Conservation (phyloP, 2,797 vertebrate species). For the Enteromius argenteus region DNA sequence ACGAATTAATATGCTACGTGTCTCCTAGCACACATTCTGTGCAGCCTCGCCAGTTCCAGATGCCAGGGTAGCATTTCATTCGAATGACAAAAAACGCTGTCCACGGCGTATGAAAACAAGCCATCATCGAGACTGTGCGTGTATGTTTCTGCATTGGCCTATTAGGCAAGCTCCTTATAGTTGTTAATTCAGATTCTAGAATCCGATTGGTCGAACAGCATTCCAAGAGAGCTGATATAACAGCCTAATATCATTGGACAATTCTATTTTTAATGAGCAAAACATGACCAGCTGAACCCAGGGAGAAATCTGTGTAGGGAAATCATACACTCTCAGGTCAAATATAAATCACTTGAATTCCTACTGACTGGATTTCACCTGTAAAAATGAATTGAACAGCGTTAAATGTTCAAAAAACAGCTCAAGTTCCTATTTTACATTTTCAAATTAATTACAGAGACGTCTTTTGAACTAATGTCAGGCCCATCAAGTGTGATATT, state of each 20-base stretch:
- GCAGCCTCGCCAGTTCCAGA: slow-evolving; percentile 57
- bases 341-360: neutral
- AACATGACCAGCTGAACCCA: neutral
- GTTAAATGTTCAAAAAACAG: neutral
- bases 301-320: neutral
- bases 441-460: neutral
- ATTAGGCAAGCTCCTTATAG: slow-evolving; percentile 7
- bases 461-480: neutral
- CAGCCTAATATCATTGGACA: neutral
- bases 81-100: slow-evolving; percentile 37
- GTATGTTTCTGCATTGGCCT: slow-evolving; percentile 14
- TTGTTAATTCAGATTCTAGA: neutral
- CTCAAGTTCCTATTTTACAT: neutral
- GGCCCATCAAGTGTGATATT: neutral
- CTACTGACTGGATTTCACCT: neutral
- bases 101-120: slow-evolving; percentile 33
- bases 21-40: slow-evolving; percentile 61
- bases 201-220: neutral
- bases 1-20: slow-evolving; percentile 77
- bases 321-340: neutral
- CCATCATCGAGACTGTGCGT: slow-evolving; percentile 5
- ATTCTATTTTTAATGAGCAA: neutral
- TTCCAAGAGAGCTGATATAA: neutral
- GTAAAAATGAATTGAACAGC: neutral
- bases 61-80: slow-evolving; percentile 60